phyloP scores from a whole-genome alignment of 2,888 invertebrate species.

The Leptinotarsa rubiginosa region DNA sequence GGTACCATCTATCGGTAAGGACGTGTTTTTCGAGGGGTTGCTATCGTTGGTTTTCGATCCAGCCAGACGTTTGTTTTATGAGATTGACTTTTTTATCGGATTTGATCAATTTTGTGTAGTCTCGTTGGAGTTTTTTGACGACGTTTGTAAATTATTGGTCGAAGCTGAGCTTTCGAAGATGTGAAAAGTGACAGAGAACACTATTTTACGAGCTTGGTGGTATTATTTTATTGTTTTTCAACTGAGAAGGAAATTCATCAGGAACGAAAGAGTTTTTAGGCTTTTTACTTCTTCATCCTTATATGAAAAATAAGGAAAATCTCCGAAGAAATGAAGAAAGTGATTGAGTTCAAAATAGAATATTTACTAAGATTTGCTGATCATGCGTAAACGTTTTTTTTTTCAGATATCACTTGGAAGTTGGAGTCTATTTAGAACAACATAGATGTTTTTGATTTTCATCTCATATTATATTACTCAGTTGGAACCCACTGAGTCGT shows the following conservation, averaged over 20 bases:
- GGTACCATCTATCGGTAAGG: slow-evolving; percentile 27
- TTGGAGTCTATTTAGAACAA: too few relatives aligned
- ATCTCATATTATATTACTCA: too few relatives aligned
- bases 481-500: too few relatives aligned
- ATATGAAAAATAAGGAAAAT: too few relatives aligned
- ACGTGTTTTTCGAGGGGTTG: slow-evolving; percentile 16
- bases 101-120: slow-evolving; percentile 2
- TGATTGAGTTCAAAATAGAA: too few relatives aligned
- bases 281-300: too few relatives aligned
- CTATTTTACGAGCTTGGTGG: background rate
- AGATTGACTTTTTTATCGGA: slow-evolving; percentile 12
- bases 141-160: slow-evolving; percentile 4
- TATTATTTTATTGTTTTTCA: background rate
- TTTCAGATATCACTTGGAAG: too few relatives aligned
- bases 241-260: background rate
- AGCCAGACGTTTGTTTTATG: slow-evolving; percentile 3
- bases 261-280: too few relatives aligned
- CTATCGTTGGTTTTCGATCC: slow-evolving; percentile 13
- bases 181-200: background rate
- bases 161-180: background rate
- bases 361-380: too few relatives aligned
- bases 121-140: slow-evolving; percentile 5
- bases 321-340: too few relatives aligned
- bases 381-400: too few relatives aligned
- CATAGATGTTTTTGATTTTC: too few relatives aligned